Evolutionary conservation across 2,888 invertebrate genomes (phyloP).

Genomic region (Tiliacea citrago): DNA sequence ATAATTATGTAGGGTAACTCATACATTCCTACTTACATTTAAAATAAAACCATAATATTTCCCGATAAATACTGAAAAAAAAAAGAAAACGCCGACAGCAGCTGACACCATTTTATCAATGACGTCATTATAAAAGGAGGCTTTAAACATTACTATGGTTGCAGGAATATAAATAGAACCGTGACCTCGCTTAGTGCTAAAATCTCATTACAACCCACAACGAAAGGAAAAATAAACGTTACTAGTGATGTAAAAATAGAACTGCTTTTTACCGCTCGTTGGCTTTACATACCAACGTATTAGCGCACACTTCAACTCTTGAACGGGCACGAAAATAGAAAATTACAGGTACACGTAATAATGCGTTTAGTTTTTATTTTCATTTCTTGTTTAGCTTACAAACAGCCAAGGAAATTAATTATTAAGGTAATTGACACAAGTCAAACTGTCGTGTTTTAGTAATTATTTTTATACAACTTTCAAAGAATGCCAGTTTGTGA

Average conservation of each 20-base stretch:
- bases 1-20: too few species aligned
- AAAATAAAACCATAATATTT: background rate
- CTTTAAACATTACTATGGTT: slow-evolving; percentile 53
- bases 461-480: too few species aligned
- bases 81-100: slow-evolving; percentile 18
- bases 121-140: slow-evolving; percentile 49
- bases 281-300: slow-evolving; percentile 26
- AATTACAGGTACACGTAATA: slow-evolving; percentile 6
- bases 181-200: slow-evolving; percentile 56
- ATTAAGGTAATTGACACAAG: too few species aligned
- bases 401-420: too few species aligned
- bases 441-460: too few species aligned
- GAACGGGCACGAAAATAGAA: slow-evolving; percentile 41
- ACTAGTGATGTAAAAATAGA: slow-evolving; percentile 48
- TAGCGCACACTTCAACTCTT: slow-evolving; percentile 6
- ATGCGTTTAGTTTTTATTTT: background rate
- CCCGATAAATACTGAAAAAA: slow-evolving; percentile 18
- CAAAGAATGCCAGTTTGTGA: too few species aligned
- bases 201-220: slow-evolving; percentile 58
- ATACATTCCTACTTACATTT: too few species aligned
- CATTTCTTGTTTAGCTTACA: background rate
- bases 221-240: slow-evolving; percentile 50
- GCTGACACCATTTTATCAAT: slow-evolving; percentile 43
- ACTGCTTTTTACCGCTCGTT: slow-evolving; percentile 43
- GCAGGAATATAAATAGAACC: slow-evolving; percentile 52